Conservation (phyloP, 2,113 vertebrate species). For the Trogon surrucura region DNA sequence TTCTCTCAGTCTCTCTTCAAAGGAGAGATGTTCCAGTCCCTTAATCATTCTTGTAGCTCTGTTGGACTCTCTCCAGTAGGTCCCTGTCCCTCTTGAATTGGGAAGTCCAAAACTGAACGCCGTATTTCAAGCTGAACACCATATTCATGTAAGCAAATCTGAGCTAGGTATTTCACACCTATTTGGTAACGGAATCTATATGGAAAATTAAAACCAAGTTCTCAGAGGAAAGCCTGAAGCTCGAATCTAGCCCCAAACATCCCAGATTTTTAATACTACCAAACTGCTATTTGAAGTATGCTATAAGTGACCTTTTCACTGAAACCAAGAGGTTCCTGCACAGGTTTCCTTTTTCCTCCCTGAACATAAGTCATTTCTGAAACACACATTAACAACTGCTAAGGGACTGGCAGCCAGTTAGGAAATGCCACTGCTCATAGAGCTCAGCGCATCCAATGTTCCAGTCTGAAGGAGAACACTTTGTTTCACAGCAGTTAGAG, state of each 20-base stretch:
- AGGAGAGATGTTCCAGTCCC: too few relatives aligned
- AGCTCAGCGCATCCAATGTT: not conserved
- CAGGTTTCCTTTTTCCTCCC: not conserved
- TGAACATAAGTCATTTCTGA: not conserved
- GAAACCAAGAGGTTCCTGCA: not conserved
- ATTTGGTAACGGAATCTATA: not conserved
- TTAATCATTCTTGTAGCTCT: too few relatives aligned
- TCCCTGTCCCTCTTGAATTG: too few relatives aligned
- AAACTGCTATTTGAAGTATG: not conserved
- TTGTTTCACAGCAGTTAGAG: not conserved
- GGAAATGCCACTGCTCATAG: not conserved
- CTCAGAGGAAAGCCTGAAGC: not conserved
- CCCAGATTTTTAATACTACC: not conserved
- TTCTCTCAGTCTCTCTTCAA: too few relatives aligned
- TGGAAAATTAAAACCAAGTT: not conserved
- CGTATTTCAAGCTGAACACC: too few relatives aligned
- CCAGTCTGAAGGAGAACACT: not conserved
- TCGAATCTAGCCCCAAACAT: not conserved
- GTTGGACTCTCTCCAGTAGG: too few relatives aligned
- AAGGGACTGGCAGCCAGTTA: not conserved
- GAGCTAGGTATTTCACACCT: not conserved
- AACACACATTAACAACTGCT: not conserved
- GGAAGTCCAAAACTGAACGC: too few relatives aligned
- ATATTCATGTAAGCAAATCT: not conserved
- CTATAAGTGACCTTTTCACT: not conserved